phyloP scores from a whole-genome alignment of 1,140 invertebrate genomes.

The Heterodera schachtii region DNA sequence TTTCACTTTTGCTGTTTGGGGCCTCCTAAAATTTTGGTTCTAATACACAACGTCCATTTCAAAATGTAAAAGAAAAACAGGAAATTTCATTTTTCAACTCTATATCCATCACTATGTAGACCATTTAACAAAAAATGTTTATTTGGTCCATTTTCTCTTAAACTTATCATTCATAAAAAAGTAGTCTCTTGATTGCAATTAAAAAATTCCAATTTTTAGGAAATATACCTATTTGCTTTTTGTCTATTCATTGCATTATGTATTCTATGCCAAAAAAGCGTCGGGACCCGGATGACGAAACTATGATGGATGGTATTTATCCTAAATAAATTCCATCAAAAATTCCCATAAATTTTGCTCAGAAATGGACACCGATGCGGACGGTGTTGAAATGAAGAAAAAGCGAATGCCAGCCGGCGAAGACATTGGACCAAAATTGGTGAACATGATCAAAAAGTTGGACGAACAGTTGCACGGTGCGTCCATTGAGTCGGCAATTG shows the following conservation, averaged over 20 bases:
- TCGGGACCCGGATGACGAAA: neutral
- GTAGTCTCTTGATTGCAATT: too few relatives aligned
- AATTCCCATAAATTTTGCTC: neutral
- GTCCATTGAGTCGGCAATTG: slow-evolving; percentile 38
- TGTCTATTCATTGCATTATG: neutral
- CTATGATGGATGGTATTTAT: neutral
- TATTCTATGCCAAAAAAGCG: slow-evolving; percentile 21
- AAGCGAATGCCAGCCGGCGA: slow-evolving; percentile 25
- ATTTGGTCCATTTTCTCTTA: too few relatives aligned
- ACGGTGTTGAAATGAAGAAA: slow-evolving; percentile 12
- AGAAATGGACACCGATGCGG: slow-evolving; percentile 23
- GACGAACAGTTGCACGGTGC: slow-evolving; percentile 32
- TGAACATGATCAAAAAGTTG: slow-evolving; percentile 38
- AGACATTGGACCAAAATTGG: slow-evolving; percentile 36
- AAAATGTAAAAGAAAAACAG: too few relatives aligned
- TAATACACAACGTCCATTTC: too few relatives aligned
- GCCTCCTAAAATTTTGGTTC: too few relatives aligned
- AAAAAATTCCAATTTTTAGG: too few relatives aligned
- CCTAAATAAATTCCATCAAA: neutral
- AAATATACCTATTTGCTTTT: too few relatives aligned
- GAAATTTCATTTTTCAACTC: too few relatives aligned
- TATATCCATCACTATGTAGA: too few relatives aligned
- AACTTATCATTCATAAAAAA: too few relatives aligned
- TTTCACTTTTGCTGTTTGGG: too few relatives aligned
- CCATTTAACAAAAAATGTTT: too few relatives aligned